phyloP scores from a whole-genome alignment of 2,888 invertebrate species.

The Callimorpha dominula region DNA sequence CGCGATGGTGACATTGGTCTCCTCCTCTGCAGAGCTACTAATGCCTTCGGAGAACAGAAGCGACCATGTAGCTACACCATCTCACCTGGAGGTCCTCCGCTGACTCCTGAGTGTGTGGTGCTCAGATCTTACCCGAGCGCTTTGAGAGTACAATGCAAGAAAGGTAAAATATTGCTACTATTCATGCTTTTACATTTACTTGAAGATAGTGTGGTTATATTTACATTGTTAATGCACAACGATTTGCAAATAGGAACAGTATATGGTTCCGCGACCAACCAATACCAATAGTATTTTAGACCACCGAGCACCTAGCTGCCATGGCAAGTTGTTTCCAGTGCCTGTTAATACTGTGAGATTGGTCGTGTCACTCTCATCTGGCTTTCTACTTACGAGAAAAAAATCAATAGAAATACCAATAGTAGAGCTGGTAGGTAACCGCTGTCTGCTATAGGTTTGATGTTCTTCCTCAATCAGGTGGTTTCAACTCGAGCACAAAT shows the following conservation, averaged over 20 bases:
- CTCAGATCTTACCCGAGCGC: conserved; percentile 54
- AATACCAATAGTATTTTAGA: too few relatives aligned
- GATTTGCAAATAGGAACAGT: too few relatives aligned
- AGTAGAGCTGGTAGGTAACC: background rate
- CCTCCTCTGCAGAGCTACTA: conserved; percentile 71
- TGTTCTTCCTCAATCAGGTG: background rate
- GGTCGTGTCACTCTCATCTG: too few relatives aligned
- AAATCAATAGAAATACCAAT: too few relatives aligned
- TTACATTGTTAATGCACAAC: too few relatives aligned
- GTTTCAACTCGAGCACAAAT: background rate
- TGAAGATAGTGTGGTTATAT: background rate
- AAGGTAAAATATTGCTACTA: conserved; percentile 55
- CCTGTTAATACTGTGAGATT: too few relatives aligned
- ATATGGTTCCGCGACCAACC: too few relatives aligned
- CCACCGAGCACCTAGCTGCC: too few relatives aligned
- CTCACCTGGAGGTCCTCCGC: conserved; percentile 63
- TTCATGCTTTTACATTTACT: background rate
- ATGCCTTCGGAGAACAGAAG: conserved; percentile 73
- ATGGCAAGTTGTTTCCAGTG: too few relatives aligned
- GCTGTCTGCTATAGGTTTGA: background rate
- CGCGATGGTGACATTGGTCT: conserved; percentile 65
- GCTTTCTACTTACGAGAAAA: too few relatives aligned
- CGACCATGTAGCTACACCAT: conserved; percentile 66
- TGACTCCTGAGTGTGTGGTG: conserved; percentile 63
- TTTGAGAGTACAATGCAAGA: conserved; percentile 65